Percentiles rank a stretch among this genome's conserved stretches.
phyloP scores from a whole-genome alignment of 2,113 vertebrate genomes.

The Dicrurus megarhynchus region DNA sequence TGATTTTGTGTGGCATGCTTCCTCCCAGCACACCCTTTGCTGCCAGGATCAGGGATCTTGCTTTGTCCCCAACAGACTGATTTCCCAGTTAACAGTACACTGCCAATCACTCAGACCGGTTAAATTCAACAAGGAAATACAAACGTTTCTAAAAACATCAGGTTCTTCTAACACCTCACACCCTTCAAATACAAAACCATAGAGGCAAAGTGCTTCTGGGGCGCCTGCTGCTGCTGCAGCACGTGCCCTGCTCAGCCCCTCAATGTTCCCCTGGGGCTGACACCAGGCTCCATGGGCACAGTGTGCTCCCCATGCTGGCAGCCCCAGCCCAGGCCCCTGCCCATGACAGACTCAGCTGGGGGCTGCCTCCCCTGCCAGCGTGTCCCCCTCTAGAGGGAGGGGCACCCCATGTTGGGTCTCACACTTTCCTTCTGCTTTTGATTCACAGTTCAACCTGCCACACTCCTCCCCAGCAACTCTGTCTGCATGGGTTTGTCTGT shows the following conservation, averaged over 20 bases:
- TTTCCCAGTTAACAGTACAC: constrained; percentile 15
- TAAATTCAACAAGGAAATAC: constrained; percentile 13
- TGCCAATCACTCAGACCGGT: neutral
- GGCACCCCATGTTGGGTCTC: neutral
- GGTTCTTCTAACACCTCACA: neutral
- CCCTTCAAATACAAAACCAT: neutral
- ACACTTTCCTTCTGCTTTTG: neutral
- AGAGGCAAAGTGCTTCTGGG: neutral
- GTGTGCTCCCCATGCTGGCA: neutral
- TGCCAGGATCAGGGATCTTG: neutral
- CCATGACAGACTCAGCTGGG: neutral
- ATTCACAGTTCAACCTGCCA: neutral
- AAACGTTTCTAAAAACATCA: neutral
- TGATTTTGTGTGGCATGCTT: neutral
- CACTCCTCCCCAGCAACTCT: neutral
- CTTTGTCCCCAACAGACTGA: neutral
- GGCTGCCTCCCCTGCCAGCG: neutral
- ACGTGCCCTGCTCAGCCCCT: neutral
- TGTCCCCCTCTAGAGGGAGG: neutral
- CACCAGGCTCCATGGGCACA: neutral
- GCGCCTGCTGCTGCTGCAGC: neutral
- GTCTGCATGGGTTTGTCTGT: neutral
- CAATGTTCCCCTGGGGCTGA: neutral
- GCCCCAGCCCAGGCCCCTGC: neutral
- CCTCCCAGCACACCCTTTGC: neutral